Evolutionary conservation across 30 jellyfish, hydroid and myxozoan genomes (phyloP).

Genomic region (Cassiopea xamachana): DNA sequence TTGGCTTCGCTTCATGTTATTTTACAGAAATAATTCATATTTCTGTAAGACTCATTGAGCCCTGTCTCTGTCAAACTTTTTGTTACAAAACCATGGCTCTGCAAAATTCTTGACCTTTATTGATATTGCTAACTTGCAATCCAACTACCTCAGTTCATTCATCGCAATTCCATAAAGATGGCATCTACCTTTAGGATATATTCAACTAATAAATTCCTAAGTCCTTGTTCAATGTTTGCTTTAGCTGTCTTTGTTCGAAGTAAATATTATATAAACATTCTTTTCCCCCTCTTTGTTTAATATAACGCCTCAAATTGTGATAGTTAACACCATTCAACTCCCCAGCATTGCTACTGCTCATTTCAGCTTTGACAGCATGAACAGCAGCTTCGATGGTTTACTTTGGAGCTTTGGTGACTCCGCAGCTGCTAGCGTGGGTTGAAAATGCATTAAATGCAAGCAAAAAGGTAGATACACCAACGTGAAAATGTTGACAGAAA

Average conservation of each 20-base stretch:
- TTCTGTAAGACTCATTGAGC: too few relatives aligned
- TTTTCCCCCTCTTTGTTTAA: slow-evolving; percentile 7
- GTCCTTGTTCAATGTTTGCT: neutral
- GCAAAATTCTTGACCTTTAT: too few relatives aligned
- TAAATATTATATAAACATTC: slow-evolving; percentile 12
- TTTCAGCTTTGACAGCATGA: slow-evolving; percentile 43
- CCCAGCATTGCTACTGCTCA: slow-evolving; percentile 40
- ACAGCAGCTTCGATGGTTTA: slow-evolving; percentile 53
- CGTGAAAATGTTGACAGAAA: too few relatives aligned
- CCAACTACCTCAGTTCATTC: slow-evolving; percentile 40
- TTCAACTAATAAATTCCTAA: slow-evolving; percentile 21
- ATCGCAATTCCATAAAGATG: slow-evolving; percentile 44
- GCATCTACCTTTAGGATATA: slow-evolving; percentile 39
- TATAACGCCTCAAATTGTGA: slow-evolving; percentile 25
- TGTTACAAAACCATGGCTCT: too few relatives aligned
- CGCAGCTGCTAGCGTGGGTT: slow-evolving; percentile 22
- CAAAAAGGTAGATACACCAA: neutral
- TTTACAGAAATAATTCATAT: too few relatives aligned
- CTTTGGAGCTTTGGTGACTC: slow-evolving; percentile 39
- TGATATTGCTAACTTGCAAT: slow-evolving; percentile 33
- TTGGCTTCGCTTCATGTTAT: too few relatives aligned
- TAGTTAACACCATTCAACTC: slow-evolving; percentile 9
- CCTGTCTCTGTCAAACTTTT: too few relatives aligned
- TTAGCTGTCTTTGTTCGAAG: slow-evolving; percentile 19
- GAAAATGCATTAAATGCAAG: too few relatives aligned